Percentiles rank a stretch among this genome's conserved stretches.
Conservation (phyloP, 2,888 invertebrate genomes). For the Ichneumoninae sp. region DNA sequence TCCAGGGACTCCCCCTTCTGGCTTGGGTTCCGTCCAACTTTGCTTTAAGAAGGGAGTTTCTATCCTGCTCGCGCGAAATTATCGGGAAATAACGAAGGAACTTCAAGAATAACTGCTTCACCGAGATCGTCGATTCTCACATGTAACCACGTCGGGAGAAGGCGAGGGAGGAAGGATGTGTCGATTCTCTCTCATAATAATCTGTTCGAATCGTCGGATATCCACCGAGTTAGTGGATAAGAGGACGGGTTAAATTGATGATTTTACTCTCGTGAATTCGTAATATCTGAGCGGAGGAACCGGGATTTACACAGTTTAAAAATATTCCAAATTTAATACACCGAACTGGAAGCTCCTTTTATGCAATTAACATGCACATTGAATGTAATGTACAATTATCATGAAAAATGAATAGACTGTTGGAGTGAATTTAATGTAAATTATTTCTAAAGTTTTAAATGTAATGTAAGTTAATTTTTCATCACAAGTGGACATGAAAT, state of each 20-base stretch:
- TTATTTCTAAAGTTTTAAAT: no score
- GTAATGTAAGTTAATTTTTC: no score
- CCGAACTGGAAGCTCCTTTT: no score
- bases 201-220: neutral
- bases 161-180: neutral
- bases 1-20: constrained; percentile 26
- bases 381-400: no score
- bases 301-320: neutral
- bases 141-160: neutral
- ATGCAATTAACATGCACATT: no score
- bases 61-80: constrained; percentile 28
- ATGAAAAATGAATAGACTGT: no score
- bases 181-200: constrained; percentile 25
- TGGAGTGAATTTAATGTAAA: no score
- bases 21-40: constrained; percentile 63
- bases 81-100: constrained; percentile 44
- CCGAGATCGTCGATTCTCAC: constrained; percentile 15
- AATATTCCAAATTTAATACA: neutral
- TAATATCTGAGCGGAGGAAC: no score
- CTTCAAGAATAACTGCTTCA: constrained; percentile 21
- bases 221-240: neutral
- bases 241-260: neutral
- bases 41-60: constrained; percentile 62
- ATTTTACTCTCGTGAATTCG: neutral
- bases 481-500: no score